A percentile compares a stretch with the other conserved stretches of the same genome.
Evolutionary conservation across 2,888 invertebrate genomes (phyloP).

Genomic region (Sesia bembeciformis): DNA sequence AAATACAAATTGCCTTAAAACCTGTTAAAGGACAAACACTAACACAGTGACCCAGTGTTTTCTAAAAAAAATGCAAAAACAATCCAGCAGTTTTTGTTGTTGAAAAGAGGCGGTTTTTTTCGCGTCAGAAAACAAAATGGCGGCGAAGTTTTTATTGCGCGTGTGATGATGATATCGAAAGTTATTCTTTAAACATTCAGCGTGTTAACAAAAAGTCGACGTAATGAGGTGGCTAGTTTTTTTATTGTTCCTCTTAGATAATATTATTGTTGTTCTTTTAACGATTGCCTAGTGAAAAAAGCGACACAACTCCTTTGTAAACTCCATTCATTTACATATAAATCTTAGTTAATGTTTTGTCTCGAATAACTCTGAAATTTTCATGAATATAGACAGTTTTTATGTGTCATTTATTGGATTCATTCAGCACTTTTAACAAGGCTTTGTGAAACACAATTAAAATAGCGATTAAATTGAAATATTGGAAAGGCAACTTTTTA

Average conservation of each 20-base stretch:
- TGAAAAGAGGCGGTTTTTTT: conserved; percentile 5
- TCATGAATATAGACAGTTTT: too few species aligned
- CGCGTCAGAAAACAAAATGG: conserved; percentile 40
- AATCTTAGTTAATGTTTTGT: too few species aligned
- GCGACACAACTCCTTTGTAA: too few species aligned
- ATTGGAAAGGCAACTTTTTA: too few species aligned
- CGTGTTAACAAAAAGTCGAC: conserved; percentile 7
- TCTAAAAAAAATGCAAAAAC: conserved; percentile 28
- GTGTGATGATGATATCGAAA: conserved; percentile 31
- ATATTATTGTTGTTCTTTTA: too few species aligned
- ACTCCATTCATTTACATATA: too few species aligned
- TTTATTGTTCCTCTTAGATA: conserved; percentile 1
- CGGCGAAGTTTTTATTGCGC: conserved; percentile 25
- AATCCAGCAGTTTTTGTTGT: conserved; percentile 8
- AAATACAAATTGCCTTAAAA: conserved; percentile 31
- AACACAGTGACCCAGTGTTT: conserved; percentile 54
- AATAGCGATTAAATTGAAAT: too few species aligned
- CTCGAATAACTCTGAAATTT: too few species aligned
- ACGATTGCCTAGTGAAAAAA: too few species aligned
- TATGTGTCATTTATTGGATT: too few species aligned
- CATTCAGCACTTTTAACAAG: too few species aligned
- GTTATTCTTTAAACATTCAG: conserved; percentile 20
- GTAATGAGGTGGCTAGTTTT: background rate
- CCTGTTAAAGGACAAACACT: conserved; percentile 42
- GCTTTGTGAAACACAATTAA: too few species aligned